A percentile compares a stretch with the other conserved stretches of the same genome.
These are phyloP conservation scores for Nemurella pictetii DNA, from an alignment of 2,888 invertebrate species.

Conservation along the genomic window DNA sequence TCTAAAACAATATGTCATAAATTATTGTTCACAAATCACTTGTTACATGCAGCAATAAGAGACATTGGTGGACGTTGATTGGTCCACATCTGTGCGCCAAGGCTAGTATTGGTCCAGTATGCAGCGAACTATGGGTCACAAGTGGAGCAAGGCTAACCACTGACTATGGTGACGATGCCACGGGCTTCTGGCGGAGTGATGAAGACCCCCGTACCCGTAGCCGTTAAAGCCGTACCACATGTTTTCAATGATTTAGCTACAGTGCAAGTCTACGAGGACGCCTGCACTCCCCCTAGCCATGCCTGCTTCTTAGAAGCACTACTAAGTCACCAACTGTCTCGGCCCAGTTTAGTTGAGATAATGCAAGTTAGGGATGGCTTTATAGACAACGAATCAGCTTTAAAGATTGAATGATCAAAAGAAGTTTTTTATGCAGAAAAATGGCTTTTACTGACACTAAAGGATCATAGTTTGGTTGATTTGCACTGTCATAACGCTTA, in stretches of 20 bases:
- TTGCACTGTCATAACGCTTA: neutral
- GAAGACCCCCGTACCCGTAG: neutral
- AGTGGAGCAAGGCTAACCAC: constrained; percentile 24
- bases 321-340: too few species aligned
- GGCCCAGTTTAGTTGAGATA: too few species aligned
- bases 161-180: constrained; percentile 18
- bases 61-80: constrained; percentile 6
- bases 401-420: too few species aligned
- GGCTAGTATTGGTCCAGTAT: constrained; percentile 29
- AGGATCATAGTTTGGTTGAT: neutral
- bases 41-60: constrained; percentile 19
- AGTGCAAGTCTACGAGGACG: neutral
- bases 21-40: constrained; percentile 24
- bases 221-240: too few species aligned
- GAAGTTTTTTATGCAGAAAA: too few species aligned
- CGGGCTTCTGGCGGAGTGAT: neutral
- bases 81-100: constrained; percentile 6
- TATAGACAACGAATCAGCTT: too few species aligned
- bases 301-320: neutral
- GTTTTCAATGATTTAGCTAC: neutral
- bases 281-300: neutral
- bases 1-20: constrained; percentile 29
- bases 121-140: neutral
- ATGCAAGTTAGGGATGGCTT: too few species aligned
- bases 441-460: too few species aligned